Evolutionary conservation across 2,113 vertebrate species (phyloP).

Genomic region (Phaethornis superciliosus): DNA sequence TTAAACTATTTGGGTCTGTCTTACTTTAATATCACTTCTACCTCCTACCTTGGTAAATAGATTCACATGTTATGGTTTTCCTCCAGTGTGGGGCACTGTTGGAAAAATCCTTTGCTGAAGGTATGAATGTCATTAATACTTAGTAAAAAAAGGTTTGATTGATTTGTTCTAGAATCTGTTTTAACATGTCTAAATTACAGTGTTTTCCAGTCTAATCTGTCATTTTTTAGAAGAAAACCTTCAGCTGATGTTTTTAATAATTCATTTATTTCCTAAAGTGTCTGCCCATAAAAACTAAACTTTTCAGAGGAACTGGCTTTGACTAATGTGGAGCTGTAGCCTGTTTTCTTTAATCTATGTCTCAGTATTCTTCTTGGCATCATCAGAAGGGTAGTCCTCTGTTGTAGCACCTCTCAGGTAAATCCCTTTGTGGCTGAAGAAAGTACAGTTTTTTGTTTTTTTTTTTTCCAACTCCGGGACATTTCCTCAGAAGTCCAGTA

Average conservation of each 20-base stretch:
- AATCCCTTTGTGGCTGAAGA: neutral
- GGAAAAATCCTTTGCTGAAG: neutral
- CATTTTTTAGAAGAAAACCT: neutral
- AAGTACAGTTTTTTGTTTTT: neutral
- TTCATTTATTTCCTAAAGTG: neutral
- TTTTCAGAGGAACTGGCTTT: neutral
- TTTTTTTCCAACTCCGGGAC: neutral
- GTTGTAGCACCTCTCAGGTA: neutral
- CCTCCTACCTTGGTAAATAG: neutral
- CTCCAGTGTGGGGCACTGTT: neutral
- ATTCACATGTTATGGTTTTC: neutral
- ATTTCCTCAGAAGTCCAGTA: neutral
- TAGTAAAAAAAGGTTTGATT: neutral
- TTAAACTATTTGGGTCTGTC: neutral
- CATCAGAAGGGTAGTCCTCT: neutral
- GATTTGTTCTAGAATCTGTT: neutral
- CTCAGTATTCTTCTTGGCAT: neutral
- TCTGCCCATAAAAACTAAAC: neutral
- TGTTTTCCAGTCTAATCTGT: neutral
- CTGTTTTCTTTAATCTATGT: neutral
- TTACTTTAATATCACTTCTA: slow-evolving; percentile 12
- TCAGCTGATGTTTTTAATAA: slow-evolving; percentile 4
- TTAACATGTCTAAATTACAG: neutral
- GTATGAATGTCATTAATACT: neutral
- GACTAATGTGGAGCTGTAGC: neutral